Percentiles rank a stretch among this genome's conserved stretches.
These are phyloP conservation scores for Micromussa lordhowensis DNA, from an alignment of 92 coral and sea anemone genomes.

Conservation along the genomic window DNA sequence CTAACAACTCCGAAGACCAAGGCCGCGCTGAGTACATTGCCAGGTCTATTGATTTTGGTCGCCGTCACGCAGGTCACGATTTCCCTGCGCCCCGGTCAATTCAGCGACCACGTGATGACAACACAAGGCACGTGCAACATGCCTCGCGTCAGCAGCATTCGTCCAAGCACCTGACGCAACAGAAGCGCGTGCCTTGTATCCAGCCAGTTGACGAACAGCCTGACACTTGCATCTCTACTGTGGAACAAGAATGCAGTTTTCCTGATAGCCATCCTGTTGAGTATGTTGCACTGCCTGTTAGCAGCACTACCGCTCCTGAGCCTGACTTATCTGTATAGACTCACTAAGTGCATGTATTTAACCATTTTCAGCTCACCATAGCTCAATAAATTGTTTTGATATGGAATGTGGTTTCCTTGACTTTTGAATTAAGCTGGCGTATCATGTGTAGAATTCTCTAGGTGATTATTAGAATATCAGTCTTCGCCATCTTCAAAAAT, in stretches of 20 bases:
- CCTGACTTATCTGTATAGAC: not conserved
- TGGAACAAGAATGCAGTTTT: conserved; percentile 6
- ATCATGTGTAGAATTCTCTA: not conserved
- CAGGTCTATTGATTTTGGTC: conserved; percentile 33
- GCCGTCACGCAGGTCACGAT: conserved; percentile 44
- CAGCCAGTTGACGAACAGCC: conserved; percentile 8
- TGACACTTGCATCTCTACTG: not conserved
- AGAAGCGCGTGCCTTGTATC: not conserved
- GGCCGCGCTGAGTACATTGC: conserved; percentile 28
- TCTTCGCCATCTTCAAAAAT: no score
- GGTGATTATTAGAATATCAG: no score
- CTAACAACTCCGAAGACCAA: conserved; percentile 31
- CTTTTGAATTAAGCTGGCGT: not conserved
- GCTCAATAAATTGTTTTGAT: conserved; percentile 9
- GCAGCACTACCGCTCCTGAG: not conserved
- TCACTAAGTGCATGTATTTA: not conserved
- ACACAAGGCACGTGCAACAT: not conserved
- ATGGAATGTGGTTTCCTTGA: not conserved
- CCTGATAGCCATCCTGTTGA: not conserved
- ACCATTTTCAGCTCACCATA: not conserved
- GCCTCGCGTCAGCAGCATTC: conserved; percentile 24
- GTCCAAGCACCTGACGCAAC: conserved; percentile 16
- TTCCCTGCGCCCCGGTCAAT: conserved; percentile 14
- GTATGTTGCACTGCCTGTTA: not conserved
- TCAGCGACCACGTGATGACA: conserved; percentile 29